phyloP scores from a whole-genome alignment of 2,113 vertebrate genomes.

The Microtus pennsylvanicus region DNA sequence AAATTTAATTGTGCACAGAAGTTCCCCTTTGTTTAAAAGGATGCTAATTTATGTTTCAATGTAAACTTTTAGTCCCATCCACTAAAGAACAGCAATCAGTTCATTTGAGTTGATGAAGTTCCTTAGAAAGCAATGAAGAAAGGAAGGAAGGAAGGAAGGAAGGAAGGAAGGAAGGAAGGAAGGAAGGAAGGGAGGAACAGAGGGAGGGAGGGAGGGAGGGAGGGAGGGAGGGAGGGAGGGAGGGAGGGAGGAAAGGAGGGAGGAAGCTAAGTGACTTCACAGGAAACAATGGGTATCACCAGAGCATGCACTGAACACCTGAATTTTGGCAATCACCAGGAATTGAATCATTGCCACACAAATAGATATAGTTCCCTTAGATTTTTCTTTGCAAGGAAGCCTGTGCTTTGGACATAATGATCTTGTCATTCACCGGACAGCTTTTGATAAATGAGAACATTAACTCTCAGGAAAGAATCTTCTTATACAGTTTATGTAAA shows the following conservation, averaged over 20 bases:
- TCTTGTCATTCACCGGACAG: constrained; percentile 29
- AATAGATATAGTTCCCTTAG: not conserved
- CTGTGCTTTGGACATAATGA: not conserved
- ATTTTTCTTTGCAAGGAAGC: not conserved
- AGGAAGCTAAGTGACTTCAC: not conserved
- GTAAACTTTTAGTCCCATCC: not conserved
- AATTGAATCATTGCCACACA: not conserved
- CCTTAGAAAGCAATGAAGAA: not conserved
- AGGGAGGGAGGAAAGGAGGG: accelerated
- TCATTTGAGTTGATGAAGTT: not conserved
- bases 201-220: accelerated
- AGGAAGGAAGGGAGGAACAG: too few species aligned
- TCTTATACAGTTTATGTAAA: constrained; percentile 13
- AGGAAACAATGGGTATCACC: not conserved
- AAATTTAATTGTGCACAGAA: constrained; percentile 19
- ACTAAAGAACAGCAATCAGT: constrained; percentile 26
- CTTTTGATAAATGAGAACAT: constrained; percentile 44
- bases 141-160: not conserved
- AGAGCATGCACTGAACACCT: constrained; percentile 3
- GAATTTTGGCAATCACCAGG: constrained; percentile 10
- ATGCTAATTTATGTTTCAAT: constrained; percentile 1
- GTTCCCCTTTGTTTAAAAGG: not conserved
- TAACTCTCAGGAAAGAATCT: constrained; percentile 40
- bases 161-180: too few species aligned
- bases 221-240: accelerated